Conservation (phyloP, 37 sponge, comb jelly and placozoan genomes). For the Lycopodina hypogea region DNA sequence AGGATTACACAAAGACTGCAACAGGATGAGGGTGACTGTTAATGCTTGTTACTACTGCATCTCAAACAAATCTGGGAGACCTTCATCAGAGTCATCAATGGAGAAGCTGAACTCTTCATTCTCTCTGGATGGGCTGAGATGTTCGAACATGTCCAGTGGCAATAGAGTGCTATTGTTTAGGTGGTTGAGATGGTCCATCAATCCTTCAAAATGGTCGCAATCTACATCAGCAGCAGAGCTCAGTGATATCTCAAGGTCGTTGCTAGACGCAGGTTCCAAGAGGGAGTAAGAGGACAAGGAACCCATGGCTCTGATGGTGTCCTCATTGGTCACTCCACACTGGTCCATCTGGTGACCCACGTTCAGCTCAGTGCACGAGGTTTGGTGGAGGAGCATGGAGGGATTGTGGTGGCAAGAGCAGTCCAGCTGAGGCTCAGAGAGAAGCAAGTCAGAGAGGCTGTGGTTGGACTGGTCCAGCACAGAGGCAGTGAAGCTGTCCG, state of each 20-base stretch:
- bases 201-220: conserved; percentile 24
- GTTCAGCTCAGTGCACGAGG: not conserved
- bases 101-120: conserved; percentile 50
- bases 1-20: no score
- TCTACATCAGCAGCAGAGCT: conserved; percentile 55
- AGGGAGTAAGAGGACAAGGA: not conserved
- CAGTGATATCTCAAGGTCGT: conserved; percentile 57
- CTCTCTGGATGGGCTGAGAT: conserved; percentile 38
- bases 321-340: no score
- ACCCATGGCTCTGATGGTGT: not conserved
- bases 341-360: not conserved
- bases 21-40: no score
- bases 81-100: conserved; percentile 49
- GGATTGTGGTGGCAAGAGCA: not conserved
- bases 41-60: no score
- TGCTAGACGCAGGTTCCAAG: not conserved
- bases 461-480: not conserved
- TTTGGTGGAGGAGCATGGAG: not conserved
- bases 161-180: conserved; percentile 4
- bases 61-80: conserved; percentile 75
- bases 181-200: conserved; percentile 24
- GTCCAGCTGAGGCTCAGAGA: not conserved
- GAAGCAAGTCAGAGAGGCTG: not conserved
- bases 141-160: conserved; percentile 39
- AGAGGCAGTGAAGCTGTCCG: not conserved